Evolutionary conservation across 2,888 invertebrate species (phyloP), one percentile per base, ranked within the genome.

Genomic region (Nipponacmea schrenckii): DNA sequence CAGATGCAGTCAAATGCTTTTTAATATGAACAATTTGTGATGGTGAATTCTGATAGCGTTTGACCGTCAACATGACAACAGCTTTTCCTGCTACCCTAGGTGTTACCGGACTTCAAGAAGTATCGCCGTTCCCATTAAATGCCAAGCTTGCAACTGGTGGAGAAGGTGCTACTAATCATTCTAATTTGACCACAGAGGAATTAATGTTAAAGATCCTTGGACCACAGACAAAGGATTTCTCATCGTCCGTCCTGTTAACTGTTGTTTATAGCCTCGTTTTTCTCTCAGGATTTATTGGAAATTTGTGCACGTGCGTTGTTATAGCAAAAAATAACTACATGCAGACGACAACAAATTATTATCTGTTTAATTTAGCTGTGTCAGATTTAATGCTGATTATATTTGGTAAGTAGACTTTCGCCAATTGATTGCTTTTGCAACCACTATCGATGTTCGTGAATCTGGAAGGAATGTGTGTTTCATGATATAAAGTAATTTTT

Each of bases 341-440:
- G 93, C 95, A 95, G 83, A 95, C 95, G 0, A 94, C 96, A 0
- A 96, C 96, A 0, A 96, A 96, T 86, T 96, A 95, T 87, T 96
- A 96, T 86, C 91, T 96, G 68, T 95, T 96, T 90, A 95, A 94
- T 85, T 90, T 96, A 89, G 95, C 96, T n/a, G 90, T 95, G 77
- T 95, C 95, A 1, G 95, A 96, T 87, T 91, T 95, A 46, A 90
- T 95, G 27, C 90, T 95, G 12, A 90, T 95, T 17, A 89, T 94
- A 0, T 92, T 94, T 76, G 95, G 95, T 85, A 68, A 81, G 84
- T 81, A 14, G 46, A 14, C 5, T 62, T 64, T 72, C 56, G 1
- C 39, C 1, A 10, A 39, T 10, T 39, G 8, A 39, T 39, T 5
- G 1, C 10, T 39, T 39, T 31, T 31, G 31, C 10, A 10, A 39